A percentile compares a stretch with the other conserved stretches of the same genome.
Evolutionary conservation across 2,888 invertebrate species (phyloP).

Genomic region (Crepidodera aurea): DNA sequence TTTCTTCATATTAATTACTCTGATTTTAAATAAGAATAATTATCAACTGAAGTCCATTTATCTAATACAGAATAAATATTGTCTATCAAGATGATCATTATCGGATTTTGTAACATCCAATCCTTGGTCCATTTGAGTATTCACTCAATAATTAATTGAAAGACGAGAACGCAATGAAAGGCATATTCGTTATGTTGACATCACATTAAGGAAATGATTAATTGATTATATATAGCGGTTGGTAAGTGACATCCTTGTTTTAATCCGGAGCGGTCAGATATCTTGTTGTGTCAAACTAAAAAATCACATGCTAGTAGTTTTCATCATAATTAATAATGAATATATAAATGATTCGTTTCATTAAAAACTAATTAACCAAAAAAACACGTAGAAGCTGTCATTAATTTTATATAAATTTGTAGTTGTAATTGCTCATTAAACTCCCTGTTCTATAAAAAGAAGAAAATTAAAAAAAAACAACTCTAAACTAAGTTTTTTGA

Average conservation of each 20-base stretch:
- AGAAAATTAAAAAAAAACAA: too few species aligned
- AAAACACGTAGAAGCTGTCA: neutral
- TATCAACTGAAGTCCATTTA: too few species aligned
- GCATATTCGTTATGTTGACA: conserved; percentile 49
- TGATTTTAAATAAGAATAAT: too few species aligned
- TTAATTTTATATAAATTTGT: neutral
- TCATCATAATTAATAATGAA: conserved; percentile 1
- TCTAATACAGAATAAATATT: too few species aligned
- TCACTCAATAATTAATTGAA: conserved; percentile 53
- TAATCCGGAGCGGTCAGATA: conserved; percentile 14
- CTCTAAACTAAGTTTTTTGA: too few species aligned
- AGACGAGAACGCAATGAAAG: conserved; percentile 50
- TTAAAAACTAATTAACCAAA: conserved; percentile 5
- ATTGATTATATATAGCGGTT: conserved; percentile 49
- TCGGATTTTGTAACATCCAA: conserved; percentile 5
- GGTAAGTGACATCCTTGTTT: conserved; percentile 44
- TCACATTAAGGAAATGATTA: conserved; percentile 51
- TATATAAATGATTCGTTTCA: neutral
- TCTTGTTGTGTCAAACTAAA: conserved; percentile 4
- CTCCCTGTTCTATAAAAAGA: too few species aligned
- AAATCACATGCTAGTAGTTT: conserved; percentile 8
- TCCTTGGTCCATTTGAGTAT: conserved; percentile 4
- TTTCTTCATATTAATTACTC: too few species aligned
- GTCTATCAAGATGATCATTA: too few species aligned
- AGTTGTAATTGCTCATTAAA: neutral